Conservation (phyloP, 1,140 invertebrate species). For the Aphelinus certus region DNA sequence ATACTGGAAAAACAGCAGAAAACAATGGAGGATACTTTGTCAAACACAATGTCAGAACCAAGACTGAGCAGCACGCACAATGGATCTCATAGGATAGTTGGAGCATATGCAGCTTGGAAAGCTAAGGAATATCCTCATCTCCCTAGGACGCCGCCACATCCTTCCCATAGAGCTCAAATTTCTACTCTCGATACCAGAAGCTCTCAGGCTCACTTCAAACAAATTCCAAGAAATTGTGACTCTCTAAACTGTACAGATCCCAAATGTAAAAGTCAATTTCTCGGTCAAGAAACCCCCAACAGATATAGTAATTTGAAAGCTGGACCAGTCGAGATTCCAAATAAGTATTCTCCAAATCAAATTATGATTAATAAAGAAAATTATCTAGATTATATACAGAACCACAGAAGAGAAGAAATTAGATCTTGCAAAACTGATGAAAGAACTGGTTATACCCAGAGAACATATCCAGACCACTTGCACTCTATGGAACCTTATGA, state of each 20-base stretch:
- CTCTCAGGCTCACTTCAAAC: constrained; percentile 1
- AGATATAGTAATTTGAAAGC: background rate
- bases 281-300: constrained; percentile 1
- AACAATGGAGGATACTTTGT: constrained; percentile 1
- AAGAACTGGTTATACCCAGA: background rate
- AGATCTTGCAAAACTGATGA: constrained; percentile 18
- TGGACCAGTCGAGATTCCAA: background rate
- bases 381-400: background rate
- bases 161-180: constrained; percentile 9
- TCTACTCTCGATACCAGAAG: constrained; percentile 6
- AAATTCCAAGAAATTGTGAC: background rate
- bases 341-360: constrained; percentile 21
- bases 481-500: constrained; percentile 1
- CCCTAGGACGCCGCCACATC: constrained; percentile 11
- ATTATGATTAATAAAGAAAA: constrained; percentile 5
- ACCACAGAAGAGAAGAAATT: too few species aligned
- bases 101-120: constrained; percentile 54
- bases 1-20: constrained; percentile 48
- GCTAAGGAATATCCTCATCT: constrained; percentile 45
- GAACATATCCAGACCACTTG: background rate
- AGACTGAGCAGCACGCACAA: background rate
- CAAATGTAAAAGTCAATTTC: constrained; percentile 11
- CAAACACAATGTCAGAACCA: background rate
- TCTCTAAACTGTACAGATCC: constrained; percentile 6
- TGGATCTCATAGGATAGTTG: constrained; percentile 13